These are phyloP conservation scores for Echinometra lucunter DNA, from an alignment of 53 echinoderm and acorn worm genomes.

Conservation along the genomic window DNA sequence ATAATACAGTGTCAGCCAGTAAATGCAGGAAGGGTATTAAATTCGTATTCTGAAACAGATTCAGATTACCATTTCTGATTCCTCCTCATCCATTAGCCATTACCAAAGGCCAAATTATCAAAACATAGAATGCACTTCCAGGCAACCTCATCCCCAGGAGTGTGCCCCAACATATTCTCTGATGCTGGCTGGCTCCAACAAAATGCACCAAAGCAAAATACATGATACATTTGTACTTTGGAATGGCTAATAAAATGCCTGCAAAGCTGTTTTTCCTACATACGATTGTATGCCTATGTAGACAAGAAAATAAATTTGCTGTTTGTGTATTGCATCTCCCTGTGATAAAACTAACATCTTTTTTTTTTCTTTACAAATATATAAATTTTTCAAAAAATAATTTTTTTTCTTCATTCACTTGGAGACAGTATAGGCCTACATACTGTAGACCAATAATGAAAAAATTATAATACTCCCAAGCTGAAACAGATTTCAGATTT, in stretches of 20 bases:
- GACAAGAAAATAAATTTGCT: not conserved
- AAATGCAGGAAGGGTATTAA: constrained; percentile 10
- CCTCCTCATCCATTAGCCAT: constrained; percentile 49
- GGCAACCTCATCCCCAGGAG: constrained; percentile 29
- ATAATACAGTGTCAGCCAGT: not conserved
- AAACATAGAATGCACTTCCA: constrained; percentile 8
- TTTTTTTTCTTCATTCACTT: too few relatives aligned
- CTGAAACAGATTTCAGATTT: too few relatives aligned
- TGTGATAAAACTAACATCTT: not conserved
- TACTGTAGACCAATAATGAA: too few relatives aligned
- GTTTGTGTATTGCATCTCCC: not conserved
- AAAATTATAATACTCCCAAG: too few relatives aligned
- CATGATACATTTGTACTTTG: not conserved
- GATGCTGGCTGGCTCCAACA: not conserved
- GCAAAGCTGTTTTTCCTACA: not conserved
- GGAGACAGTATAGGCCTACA: too few relatives aligned
- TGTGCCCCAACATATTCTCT: not conserved
- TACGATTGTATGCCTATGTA: not conserved
- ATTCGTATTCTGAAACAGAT: constrained; percentile 24
- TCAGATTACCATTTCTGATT: constrained; percentile 38
- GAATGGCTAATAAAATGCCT: not conserved
- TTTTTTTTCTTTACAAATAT: not conserved
- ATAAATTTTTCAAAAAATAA: too few relatives aligned
- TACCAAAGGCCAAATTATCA: constrained; percentile 50
- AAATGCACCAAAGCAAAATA: not conserved